Evolutionary conservation across 2,888 invertebrate genomes (phyloP).

Genomic region (Polia nebulosa): DNA sequence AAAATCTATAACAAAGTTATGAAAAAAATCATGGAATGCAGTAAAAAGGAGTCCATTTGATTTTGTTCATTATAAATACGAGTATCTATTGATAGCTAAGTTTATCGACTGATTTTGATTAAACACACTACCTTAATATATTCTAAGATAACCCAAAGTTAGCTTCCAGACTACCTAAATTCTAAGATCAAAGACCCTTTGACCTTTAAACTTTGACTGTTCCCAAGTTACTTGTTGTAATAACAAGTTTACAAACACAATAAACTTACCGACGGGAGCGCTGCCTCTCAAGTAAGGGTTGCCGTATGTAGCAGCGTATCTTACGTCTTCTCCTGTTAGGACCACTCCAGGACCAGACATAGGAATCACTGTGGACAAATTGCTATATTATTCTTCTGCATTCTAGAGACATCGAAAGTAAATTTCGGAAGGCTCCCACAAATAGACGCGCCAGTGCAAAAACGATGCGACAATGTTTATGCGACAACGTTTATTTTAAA

Average conservation of each 20-base stretch:
- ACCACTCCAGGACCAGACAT: conserved; percentile 82
- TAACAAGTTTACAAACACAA: conserved; percentile 35
- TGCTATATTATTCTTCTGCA: neutral
- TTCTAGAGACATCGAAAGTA: neutral
- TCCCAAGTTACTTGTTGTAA: conserved; percentile 27
- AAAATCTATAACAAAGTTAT: too few species aligned
- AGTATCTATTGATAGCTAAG: neutral
- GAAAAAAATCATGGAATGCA: too few species aligned
- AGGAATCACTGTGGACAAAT: conserved; percentile 80
- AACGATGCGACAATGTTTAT: too few species aligned
- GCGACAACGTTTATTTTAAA: neutral
- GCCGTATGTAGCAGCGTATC: conserved; percentile 97
- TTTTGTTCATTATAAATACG: too few species aligned
- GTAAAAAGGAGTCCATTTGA: too few species aligned
- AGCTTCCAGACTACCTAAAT: neutral
- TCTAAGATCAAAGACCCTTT: conserved; percentile 25
- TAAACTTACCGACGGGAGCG: conserved; percentile 88
- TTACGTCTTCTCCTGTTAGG: conserved; percentile 92
- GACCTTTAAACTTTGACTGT: conserved; percentile 34
- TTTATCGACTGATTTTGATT: neutral
- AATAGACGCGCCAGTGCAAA: too few species aligned
- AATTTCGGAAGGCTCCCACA: too few species aligned
- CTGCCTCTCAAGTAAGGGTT: conserved; percentile 96
- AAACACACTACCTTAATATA: neutral
- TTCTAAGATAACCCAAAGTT: conserved; percentile 15